A percentile compares a stretch with the other conserved stretches of the same genome.
phyloP scores from a whole-genome alignment of 2,797 vertebrate genomes.

The Mormyrops boulengeri region DNA sequence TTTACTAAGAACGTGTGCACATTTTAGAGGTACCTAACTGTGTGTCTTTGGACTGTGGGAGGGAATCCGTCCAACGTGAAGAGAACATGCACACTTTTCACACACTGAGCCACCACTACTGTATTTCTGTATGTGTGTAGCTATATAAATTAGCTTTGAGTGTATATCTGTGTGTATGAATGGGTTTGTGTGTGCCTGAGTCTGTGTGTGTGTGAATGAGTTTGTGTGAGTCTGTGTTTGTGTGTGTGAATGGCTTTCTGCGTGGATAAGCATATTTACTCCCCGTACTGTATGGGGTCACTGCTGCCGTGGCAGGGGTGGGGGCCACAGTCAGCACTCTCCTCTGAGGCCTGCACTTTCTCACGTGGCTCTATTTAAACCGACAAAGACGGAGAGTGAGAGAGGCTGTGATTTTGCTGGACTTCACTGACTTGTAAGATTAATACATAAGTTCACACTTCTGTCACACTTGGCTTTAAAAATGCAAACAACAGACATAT shows the following conservation, averaged over 20 bases:
- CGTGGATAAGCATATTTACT: background rate
- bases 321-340: background rate
- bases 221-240: background rate
- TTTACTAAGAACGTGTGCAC: background rate
- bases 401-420: background rate
- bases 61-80: background rate
- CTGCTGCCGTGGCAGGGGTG: background rate
- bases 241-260: slow-evolving; percentile 2
- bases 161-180: background rate
- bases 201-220: background rate
- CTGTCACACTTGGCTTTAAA: slow-evolving; percentile 3
- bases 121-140: background rate
- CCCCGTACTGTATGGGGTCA: background rate
- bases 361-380: background rate
- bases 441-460: background rate
- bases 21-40: background rate
- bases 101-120: background rate
- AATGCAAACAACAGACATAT: slow-evolving; percentile 13
- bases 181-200: background rate
- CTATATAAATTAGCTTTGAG: background rate
- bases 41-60: background rate
- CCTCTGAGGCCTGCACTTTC: background rate
- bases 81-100: background rate
- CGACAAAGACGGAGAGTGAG: background rate
- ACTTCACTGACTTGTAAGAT: slow-evolving; percentile 1